phyloP scores from a whole-genome alignment of 2,888 invertebrate genomes.

The Tenthredo distinguenda region DNA sequence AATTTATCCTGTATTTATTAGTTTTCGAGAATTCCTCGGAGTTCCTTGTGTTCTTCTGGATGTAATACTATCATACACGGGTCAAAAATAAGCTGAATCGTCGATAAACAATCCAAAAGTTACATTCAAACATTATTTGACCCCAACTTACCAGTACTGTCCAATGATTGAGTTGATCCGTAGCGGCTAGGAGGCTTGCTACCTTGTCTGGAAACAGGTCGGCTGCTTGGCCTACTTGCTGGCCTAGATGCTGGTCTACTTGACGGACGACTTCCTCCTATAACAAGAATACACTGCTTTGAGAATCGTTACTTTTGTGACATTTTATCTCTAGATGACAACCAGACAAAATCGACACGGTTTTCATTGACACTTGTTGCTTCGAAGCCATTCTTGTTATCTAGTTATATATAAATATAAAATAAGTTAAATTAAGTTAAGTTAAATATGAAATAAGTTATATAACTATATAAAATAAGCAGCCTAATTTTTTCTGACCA shows the following conservation, averaged over 20 bases:
- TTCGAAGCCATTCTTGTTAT: neutral
- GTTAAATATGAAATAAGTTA: no score
- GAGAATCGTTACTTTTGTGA: neutral
- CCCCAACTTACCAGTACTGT: slow-evolving; percentile 87
- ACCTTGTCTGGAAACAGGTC: slow-evolving; percentile 91
- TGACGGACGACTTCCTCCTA: slow-evolving; percentile 83
- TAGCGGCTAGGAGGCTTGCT: slow-evolving; percentile 96
- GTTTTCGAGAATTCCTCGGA: slow-evolving; percentile 20
- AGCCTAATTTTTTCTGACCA: slow-evolving; percentile 22
- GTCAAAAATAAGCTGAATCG: neutral
- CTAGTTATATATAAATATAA: no score
- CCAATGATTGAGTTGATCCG: slow-evolving; percentile 94
- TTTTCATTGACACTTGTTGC: neutral
- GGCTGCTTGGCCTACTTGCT: slow-evolving; percentile 90
- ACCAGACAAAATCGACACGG: slow-evolving; percentile 3
- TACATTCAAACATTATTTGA: neutral
- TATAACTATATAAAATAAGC: slow-evolving; percentile 13
- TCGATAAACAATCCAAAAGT: neutral
- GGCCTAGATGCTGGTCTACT: slow-evolving; percentile 86
- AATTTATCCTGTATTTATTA: neutral
- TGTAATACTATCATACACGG: slow-evolving; percentile 33
- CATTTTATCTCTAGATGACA: neutral
- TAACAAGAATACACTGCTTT: slow-evolving; percentile 18
- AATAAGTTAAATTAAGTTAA: no score
- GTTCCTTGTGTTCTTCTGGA: neutral